Percentiles rank a stretch among this genome's conserved stretches.
Evolutionary conservation across 2,797 vertebrate genomes (phyloP).

Genomic region (Halcyon chelicuti): DNA sequence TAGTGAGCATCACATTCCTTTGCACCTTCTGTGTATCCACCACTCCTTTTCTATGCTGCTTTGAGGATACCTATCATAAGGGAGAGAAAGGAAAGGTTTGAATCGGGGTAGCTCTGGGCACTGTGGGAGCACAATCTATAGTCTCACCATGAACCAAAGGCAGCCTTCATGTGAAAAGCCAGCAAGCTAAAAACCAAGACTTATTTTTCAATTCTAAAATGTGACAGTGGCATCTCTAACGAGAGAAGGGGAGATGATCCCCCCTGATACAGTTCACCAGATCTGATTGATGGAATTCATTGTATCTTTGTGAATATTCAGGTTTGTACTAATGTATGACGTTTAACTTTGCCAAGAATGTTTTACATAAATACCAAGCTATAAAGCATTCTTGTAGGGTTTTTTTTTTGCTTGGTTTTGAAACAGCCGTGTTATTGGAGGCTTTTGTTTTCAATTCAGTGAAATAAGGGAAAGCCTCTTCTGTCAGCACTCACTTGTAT

Average conservation of each 20-base stretch:
- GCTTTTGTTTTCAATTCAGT: not conserved
- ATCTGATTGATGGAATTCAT: not conserved
- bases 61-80: not conserved
- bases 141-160: not conserved
- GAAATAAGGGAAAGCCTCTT: not conserved
- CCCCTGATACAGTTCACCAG: not conserved
- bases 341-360: conserved; percentile 72
- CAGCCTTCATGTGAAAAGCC: not conserved
- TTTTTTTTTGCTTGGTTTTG: not conserved
- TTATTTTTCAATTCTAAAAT: not conserved
- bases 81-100: not conserved
- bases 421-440: not conserved
- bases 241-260: not conserved
- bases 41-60: conserved; percentile 33
- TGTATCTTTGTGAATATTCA: conserved; percentile 68
- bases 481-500: not conserved
- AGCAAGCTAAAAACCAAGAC: not conserved
- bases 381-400: not conserved
- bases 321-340: conserved; percentile 77
- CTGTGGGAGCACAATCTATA: conserved; percentile 10
- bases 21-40: not conserved
- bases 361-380: conserved; percentile 73
- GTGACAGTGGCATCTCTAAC: conserved; percentile 67
- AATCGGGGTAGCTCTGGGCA: not conserved
- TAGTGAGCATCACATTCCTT: not conserved